Evolutionary conservation across 2,797 vertebrate species (phyloP).

Genomic region (Delichon dasypus): DNA sequence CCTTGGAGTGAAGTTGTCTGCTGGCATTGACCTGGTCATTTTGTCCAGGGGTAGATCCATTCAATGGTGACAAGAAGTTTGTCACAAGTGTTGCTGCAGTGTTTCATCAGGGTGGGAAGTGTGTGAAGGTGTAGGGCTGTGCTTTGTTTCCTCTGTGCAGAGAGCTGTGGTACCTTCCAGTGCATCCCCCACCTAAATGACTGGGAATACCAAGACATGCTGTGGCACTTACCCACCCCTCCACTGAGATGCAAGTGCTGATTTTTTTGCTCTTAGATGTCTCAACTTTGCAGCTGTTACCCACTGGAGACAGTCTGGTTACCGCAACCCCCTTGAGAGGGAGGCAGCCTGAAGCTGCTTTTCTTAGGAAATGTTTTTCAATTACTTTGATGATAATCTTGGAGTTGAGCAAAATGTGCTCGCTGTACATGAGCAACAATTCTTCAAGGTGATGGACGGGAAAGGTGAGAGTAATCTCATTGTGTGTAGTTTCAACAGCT

Average conservation of each 20-base stretch:
- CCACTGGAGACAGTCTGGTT: neutral
- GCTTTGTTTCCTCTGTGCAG: fast-evolving
- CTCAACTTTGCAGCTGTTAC: neutral
- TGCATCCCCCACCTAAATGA: neutral
- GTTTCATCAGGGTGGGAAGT: fast-evolving
- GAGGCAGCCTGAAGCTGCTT: neutral
- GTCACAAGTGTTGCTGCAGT: neutral
- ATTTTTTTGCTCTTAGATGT: neutral
- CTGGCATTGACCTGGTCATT: neutral
- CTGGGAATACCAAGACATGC: neutral
- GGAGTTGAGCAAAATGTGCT: neutral
- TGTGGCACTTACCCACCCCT: neutral
- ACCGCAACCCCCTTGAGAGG: fast-evolving
- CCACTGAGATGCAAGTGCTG: fast-evolving
- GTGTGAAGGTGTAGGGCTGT: neutral
- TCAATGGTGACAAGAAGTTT: neutral
- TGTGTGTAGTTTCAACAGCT: neutral
- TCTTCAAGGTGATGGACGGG: neutral
- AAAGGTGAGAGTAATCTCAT: neutral
- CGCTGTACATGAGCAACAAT: neutral
- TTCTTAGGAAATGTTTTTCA: neutral
- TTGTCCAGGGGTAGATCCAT: fast-evolving
- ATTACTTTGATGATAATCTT: neutral
- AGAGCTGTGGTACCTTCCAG: neutral
- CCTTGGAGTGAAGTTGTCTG: neutral